phyloP scores from a whole-genome alignment of 2,797 vertebrate species.

The Chaetophractus vellerosus region DNA sequence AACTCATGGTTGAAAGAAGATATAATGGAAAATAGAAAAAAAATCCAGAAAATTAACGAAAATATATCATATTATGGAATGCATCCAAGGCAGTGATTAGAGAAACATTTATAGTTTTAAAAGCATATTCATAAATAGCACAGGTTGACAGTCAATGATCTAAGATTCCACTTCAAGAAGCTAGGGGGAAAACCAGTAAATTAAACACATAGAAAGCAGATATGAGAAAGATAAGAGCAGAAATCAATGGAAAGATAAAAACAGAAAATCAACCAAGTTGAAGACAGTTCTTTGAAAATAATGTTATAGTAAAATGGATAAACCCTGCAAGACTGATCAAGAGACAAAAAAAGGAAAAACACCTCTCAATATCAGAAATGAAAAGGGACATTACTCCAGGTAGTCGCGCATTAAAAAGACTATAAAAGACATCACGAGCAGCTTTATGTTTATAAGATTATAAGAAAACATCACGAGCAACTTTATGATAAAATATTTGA shows the following conservation, averaged over 20 bases:
- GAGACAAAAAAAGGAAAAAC: background rate
- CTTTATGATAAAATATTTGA: background rate
- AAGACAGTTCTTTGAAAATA: background rate
- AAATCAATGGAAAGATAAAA: background rate
- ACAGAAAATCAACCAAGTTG: background rate
- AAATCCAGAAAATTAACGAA: background rate
- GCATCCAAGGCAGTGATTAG: background rate
- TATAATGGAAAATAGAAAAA: background rate
- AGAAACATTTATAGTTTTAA: background rate
- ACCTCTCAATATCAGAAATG: too few relatives aligned
- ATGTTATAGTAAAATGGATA: background rate
- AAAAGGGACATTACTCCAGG: background rate
- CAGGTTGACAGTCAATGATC: background rate
- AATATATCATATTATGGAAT: background rate
- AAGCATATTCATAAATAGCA: background rate
- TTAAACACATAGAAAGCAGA: background rate
- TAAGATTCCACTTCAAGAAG: background rate
- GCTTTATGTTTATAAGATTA: too few relatives aligned
- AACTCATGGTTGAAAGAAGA: background rate
- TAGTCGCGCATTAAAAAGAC: background rate
- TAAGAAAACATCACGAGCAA: too few relatives aligned
- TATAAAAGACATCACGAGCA: background rate
- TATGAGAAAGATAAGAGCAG: background rate
- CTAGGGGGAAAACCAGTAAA: background rate
- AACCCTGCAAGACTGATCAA: background rate